Base-by-base conservation (phyloP, 2,113 vertebrate species). In the Arothron firmamentum region DNA sequence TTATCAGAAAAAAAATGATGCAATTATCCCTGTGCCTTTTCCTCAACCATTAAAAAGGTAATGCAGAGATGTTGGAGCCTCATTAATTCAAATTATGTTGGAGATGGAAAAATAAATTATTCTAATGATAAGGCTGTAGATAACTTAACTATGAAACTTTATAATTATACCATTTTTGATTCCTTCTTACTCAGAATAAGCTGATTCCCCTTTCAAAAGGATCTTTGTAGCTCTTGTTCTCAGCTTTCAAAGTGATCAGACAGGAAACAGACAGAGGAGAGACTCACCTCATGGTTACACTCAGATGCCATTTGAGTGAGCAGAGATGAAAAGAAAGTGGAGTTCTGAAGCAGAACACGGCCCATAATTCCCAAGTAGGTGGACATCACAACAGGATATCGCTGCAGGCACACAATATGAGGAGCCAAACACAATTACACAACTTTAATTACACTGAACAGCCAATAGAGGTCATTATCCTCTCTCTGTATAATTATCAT, bases 311-410 rank as follows among this genome's bases (percentile, higher is more conserved):
- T 94, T 77, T 98, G 94, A 70, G 83, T 91, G 79, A 98, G 89
- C 78, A 98, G 88, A 19, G 95, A 90, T 17, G 92, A 97, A 90
- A 98, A 98, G 82, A 95, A 95, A 56, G 88, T 91, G 69, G 92
- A 85, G 86, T 98, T 98, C 89, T 99, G 96, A 38, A 99, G 89
- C 1, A 99, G 78, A 55, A 98, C 87, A 48, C 95, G 93, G 67
- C 96, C 96, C 59, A 95, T 92, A 46, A 98, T 92, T 21, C 95
- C 97, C 0, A 99, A 87, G 72, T 99, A 97, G 4, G 95, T 94
- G 48, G 96, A 96, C 97, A 99, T 98, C 70, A 97, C 92, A 53
- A 98, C 94, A 1, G 97, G 95, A 56, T 97, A 97, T 61, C 92
- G 91, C 97, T 99, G 89, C 47, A 58, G 47, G 74, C 43, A 75